Evolutionary conservation across 2,888 invertebrate genomes (phyloP).

Genomic region (Heliconius erato): DNA sequence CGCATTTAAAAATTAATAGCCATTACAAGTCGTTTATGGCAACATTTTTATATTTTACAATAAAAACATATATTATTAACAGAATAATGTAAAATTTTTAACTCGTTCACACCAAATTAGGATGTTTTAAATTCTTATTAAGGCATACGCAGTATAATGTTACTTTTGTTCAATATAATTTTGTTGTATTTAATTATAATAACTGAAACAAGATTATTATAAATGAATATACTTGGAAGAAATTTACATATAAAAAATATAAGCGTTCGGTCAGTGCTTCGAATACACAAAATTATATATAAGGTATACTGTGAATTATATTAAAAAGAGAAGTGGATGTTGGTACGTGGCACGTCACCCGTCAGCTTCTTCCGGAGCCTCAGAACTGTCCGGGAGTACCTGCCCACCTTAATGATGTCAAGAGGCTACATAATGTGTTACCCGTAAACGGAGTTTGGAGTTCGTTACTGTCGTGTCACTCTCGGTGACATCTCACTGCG

Average conservation of each 20-base stretch:
- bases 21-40: background rate
- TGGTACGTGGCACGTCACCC: conserved; percentile 47
- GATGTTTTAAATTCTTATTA: conserved; percentile 15
- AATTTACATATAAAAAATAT: conserved; percentile 8
- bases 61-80: background rate
- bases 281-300: background rate
- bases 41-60: conserved; percentile 15
- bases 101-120: conserved; percentile 15
- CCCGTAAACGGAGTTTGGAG: conserved; percentile 74
- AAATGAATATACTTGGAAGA: background rate
- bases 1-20: background rate
- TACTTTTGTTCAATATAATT: background rate
- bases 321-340: conserved; percentile 39
- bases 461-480: conserved; percentile 80
- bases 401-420: conserved; percentile 80
- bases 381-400: conserved; percentile 61
- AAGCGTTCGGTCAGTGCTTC: background rate
- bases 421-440: conserved; percentile 78
- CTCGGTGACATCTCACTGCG: conserved; percentile 77
- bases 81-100: conserved; percentile 1
- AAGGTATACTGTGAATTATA: conserved; percentile 24
- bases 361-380: conserved; percentile 54
- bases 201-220: conserved; percentile 1
- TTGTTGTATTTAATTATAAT: conserved; percentile 14
- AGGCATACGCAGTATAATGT: background rate